Conservation (phyloP, 2,113 vertebrate species). For the Podarcis cretensis region DNA sequence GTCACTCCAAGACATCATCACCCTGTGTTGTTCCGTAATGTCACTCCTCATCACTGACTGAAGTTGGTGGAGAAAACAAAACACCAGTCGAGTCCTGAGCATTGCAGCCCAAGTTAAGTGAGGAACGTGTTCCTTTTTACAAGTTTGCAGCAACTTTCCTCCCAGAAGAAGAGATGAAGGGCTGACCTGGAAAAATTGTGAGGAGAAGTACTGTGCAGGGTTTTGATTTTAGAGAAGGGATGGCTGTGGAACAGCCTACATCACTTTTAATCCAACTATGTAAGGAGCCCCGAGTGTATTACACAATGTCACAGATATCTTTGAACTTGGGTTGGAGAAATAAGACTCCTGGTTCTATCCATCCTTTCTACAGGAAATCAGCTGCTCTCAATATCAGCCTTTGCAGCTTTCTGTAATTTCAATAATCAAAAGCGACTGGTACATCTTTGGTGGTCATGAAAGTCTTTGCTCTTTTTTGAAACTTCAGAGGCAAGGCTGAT, state of each 20-base stretch:
- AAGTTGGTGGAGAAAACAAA: background rate
- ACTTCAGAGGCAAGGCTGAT: background rate
- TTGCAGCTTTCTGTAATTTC: background rate
- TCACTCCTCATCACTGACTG: background rate
- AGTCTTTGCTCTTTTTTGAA: background rate
- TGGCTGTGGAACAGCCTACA: background rate
- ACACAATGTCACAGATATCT: background rate
- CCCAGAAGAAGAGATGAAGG: background rate
- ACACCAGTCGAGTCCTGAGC: background rate
- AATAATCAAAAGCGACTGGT: background rate
- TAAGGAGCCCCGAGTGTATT: background rate
- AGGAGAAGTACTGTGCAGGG: background rate
- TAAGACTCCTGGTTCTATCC: background rate
- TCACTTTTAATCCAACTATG: slow-evolving; percentile 21
- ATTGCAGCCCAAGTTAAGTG: background rate
- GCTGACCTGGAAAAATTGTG: slow-evolving; percentile 13
- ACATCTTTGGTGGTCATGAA: background rate
- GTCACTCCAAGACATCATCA: background rate
- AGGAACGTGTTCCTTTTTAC: background rate
- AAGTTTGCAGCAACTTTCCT: slow-evolving; percentile 1
- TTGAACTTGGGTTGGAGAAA: slow-evolving; percentile 29
- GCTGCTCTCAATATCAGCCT: slow-evolving; percentile 7
- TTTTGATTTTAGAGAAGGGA: background rate
- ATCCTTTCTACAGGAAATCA: background rate
- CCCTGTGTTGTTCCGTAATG: background rate